Conservation (phyloP, 2,113 vertebrate species). For the Capra hircus region DNA sequence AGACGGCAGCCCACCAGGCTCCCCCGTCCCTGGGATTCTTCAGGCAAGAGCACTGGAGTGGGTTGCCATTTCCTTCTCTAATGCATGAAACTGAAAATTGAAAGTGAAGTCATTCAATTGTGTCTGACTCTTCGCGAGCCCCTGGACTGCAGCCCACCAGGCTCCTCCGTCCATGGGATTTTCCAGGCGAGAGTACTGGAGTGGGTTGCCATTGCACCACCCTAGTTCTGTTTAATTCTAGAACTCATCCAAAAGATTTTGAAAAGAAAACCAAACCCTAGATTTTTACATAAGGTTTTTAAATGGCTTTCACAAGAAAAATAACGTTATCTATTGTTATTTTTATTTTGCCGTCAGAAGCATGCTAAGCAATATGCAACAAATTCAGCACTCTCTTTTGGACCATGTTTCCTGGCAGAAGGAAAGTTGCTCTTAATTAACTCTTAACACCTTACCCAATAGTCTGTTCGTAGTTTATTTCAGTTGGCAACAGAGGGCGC, state of each 20-base stretch:
- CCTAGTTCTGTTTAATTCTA: neutral
- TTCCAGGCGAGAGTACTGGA: no score
- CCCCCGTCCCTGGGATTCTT: no score
- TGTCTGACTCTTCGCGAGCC: no score
- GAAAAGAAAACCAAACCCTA: neutral
- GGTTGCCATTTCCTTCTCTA: no score
- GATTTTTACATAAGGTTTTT: neutral
- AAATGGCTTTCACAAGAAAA: neutral
- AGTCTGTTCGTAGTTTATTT: neutral
- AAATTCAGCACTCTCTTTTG: neutral
- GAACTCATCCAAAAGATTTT: neutral
- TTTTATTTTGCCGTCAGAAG: neutral
- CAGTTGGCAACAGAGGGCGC: constrained; percentile 61
- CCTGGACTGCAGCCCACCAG: no score
- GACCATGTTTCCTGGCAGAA: neutral
- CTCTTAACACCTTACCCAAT: no score
- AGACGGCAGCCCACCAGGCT: no score
- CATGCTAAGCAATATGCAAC: neutral
- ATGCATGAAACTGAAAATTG: no score
- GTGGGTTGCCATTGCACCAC: neutral
- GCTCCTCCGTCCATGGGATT: no score
- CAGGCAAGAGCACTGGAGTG: no score
- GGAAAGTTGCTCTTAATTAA: neutral
- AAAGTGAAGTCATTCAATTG: no score
- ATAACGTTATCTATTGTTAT: neutral